Evolutionary conservation across 1,140 invertebrate genomes (phyloP), one percentile per base, ranked within the genome.

Genomic region (Drosophila littoralis): DNA sequence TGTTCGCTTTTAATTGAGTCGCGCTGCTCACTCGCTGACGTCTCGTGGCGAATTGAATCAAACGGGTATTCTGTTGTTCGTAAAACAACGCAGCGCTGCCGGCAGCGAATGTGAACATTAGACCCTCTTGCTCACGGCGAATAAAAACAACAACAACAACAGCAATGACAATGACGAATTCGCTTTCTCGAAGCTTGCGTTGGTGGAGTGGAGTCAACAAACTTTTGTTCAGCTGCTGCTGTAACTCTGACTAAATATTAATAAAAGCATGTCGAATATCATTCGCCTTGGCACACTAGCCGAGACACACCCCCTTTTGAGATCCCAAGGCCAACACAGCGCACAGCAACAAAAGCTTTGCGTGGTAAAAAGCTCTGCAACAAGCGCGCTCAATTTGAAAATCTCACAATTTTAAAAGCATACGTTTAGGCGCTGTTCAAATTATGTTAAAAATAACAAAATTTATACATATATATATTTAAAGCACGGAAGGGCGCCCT

Each of bases 381-480:
- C 5, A 45, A 54, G 33, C 67, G 58, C 32, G 48, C n/a, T 7
- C 13, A 38, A 63, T n/a, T 17, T 45, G 22, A 28, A 6, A 33
- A 48, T 12, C 10, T 3, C 9, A 6, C 8, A 51, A 35, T 52
- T 52, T 9, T 13, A 60, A 72, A 43, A 45, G 71, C 66, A 67
- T 83, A 72, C 70, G 67, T 79, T 71, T 7, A 6, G 38, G 57
- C 38, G 55, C 68, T 35, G 33, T 22, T 36, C 52, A 68, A 82
- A 82, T 66, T 83, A 73, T 38, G 43, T 71, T 82, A 83, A 83
- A 83, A 83, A 79, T 83, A 82, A 71, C 48, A 50, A 58, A 54
- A 54, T 42, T 67, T 28, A 22, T 28, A 17, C 32, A 48, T 28
- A 28, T 48, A 48, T 5, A 40, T 70, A 50, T 46, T 46, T 36